Conservation (phyloP, 2,888 invertebrate genomes). For the Watsonalla cultraria region DNA sequence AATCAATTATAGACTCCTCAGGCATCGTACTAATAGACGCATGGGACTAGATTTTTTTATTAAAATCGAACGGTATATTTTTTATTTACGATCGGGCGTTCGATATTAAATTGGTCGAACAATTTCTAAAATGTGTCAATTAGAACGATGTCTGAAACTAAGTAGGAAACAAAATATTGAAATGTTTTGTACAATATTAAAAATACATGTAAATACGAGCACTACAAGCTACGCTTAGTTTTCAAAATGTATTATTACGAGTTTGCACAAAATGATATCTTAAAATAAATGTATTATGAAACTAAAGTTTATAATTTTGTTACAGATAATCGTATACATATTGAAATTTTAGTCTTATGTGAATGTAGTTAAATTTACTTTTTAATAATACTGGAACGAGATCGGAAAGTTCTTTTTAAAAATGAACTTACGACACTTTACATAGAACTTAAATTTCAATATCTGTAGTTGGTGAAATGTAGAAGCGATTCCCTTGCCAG, state of each 20-base stretch:
- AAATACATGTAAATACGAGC: constrained; percentile 29
- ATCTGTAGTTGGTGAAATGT: too few relatives aligned
- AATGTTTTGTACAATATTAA: constrained; percentile 64
- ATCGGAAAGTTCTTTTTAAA: constrained; percentile 9
- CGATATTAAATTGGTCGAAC: constrained; percentile 10
- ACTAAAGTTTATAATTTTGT: too few relatives aligned
- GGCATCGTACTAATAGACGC: not conserved
- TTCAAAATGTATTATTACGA: constrained; percentile 27
- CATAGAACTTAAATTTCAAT: too few relatives aligned
- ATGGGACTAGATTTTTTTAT: not conserved
- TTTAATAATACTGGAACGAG: constrained; percentile 9
- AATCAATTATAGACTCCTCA: not conserved
- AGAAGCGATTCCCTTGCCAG: too few relatives aligned
- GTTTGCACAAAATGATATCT: constrained; percentile 37
- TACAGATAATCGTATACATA: constrained; percentile 18
- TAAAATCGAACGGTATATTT: not conserved
- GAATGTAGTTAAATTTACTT: constrained; percentile 8
- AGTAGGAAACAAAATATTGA: constrained; percentile 57
- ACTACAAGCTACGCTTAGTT: constrained; percentile 57
- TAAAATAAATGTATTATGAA: too few relatives aligned
- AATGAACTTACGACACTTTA: too few relatives aligned
- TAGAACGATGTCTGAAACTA: constrained; percentile 20
- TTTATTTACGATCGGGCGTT: constrained; percentile 15
- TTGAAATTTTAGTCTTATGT: constrained; percentile 24
- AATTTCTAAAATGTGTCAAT: constrained; percentile 10